These are phyloP conservation scores for Meiosimyza platycephala DNA, from an alignment of 2,888 invertebrate species.

Conservation along the genomic window DNA sequence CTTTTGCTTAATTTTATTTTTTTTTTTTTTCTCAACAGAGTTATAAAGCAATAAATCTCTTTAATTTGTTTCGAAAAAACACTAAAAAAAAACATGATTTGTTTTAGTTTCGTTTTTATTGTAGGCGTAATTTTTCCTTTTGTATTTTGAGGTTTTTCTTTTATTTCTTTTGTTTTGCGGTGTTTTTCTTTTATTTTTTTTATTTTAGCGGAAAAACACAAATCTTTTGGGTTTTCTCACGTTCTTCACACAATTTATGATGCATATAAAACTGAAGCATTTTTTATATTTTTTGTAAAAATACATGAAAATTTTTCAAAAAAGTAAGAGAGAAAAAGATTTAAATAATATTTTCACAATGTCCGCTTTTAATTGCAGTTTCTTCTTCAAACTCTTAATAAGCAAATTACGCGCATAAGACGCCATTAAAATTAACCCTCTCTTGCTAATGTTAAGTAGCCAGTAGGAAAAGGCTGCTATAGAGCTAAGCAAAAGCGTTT, in stretches of 20 bases:
- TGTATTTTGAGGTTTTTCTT: not conserved
- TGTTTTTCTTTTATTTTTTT: conserved; percentile 5
- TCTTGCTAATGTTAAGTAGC: not conserved
- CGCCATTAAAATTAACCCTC: conserved; percentile 20
- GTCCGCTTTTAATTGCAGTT: conserved; percentile 28
- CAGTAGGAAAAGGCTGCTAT: no score
- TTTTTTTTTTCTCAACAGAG: conserved; percentile 2
- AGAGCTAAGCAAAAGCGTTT: no score
- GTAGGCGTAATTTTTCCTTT: conserved; percentile 9
- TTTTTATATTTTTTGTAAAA: conserved; percentile 10
- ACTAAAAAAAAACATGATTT: not conserved
- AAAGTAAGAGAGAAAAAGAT: not conserved
- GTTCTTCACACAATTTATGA: conserved; percentile 26
- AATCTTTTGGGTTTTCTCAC: conserved; percentile 15
- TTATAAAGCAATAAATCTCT: conserved; percentile 24
- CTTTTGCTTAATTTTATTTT: not conserved
- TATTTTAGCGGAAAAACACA: not conserved
- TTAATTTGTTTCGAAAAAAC: conserved; percentile 3
- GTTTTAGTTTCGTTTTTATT: conserved; percentile 21
- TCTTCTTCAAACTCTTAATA: no score
- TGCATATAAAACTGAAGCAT: conserved; percentile 6
- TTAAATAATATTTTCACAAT: conserved; percentile 12
- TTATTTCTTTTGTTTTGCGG: not conserved
- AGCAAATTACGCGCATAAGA: no score
- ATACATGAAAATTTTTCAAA: conserved; percentile 13